Percentiles rank a stretch among this genome's conserved stretches.
Conservation (phyloP, 1,140 invertebrate genomes). For the Monomorium pharaonis region DNA sequence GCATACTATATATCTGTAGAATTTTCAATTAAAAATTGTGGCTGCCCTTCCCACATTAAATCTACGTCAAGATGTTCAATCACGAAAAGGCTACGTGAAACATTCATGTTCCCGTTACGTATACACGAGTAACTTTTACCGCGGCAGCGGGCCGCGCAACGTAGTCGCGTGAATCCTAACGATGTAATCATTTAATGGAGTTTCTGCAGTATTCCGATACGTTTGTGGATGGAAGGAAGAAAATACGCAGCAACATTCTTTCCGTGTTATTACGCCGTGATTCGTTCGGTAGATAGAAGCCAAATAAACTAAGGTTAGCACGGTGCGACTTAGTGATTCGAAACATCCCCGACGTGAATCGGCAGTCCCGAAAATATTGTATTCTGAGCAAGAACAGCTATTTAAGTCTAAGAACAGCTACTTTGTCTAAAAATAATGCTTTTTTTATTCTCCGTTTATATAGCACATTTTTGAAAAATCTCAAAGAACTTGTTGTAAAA, state of each 20-base stretch:
- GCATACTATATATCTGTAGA: background rate
- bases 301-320: slow-evolving; percentile 26
- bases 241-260: slow-evolving; percentile 47
- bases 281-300: slow-evolving; percentile 45
- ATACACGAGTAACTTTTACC: slow-evolving; percentile 20
- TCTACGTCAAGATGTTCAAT: slow-evolving; percentile 54
- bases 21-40: slow-evolving; percentile 33
- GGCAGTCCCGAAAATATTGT: slow-evolving; percentile 10
- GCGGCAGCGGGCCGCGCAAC: background rate
- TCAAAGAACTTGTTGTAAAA: background rate
- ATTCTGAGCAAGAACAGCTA: background rate
- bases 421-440: background rate
- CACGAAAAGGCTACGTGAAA: slow-evolving; percentile 47
- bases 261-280: slow-evolving; percentile 49
- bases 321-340: slow-evolving; percentile 38
- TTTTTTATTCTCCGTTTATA: background rate
- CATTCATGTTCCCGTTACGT: slow-evolving; percentile 20
- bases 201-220: slow-evolving; percentile 41
- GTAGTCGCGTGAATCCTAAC: slow-evolving; percentile 47
- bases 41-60: background rate
- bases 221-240: slow-evolving; percentile 13
- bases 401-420: slow-evolving; percentile 23
- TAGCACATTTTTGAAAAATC: background rate
- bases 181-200: slow-evolving; percentile 68
- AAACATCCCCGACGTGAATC: background rate